Percentiles rank a stretch among this genome's conserved stretches.
phyloP scores from a whole-genome alignment of 2,113 vertebrate genomes.

The Prunella fulvescens region DNA sequence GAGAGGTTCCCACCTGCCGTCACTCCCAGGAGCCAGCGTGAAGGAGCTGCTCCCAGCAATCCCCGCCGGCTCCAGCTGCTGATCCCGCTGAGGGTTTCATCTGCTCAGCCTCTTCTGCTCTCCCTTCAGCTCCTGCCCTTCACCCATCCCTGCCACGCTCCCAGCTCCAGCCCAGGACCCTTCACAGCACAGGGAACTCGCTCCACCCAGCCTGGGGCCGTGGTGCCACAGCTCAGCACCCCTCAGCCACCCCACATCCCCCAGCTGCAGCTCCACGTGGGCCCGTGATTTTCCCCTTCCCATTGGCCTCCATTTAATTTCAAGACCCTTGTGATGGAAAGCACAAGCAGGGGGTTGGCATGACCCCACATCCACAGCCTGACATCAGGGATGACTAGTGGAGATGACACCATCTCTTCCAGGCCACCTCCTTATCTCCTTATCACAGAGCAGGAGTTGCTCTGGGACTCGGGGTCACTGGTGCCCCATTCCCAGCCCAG shows the following conservation, averaged over 20 bases:
- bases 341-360: accelerated
- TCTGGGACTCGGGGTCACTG: accelerated
- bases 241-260: not conserved
- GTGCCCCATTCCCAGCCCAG: not conserved
- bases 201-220: no score
- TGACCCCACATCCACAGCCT: not conserved
- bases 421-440: not conserved
- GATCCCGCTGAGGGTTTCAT: accelerated
- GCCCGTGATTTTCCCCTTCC: not conserved
- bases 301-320: not conserved
- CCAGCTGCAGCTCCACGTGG: not conserved
- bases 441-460: accelerated
- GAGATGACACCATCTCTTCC: not conserved
- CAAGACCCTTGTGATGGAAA: not conserved
- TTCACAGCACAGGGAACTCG: accelerated
- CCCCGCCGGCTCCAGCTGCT: accelerated
- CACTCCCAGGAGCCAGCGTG: accelerated
- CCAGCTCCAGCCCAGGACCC: not conserved
- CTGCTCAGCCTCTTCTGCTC: not conserved
- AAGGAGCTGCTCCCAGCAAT: not conserved
- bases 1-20: not conserved
- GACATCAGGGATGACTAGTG: not conserved
- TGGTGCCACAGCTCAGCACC: not conserved
- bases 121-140: not conserved
- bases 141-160: not conserved